Evolutionary conservation across 2,888 invertebrate species (phyloP), one percentile per base, ranked within the genome.

Genomic region (Pantelozetes paolii): DNA sequence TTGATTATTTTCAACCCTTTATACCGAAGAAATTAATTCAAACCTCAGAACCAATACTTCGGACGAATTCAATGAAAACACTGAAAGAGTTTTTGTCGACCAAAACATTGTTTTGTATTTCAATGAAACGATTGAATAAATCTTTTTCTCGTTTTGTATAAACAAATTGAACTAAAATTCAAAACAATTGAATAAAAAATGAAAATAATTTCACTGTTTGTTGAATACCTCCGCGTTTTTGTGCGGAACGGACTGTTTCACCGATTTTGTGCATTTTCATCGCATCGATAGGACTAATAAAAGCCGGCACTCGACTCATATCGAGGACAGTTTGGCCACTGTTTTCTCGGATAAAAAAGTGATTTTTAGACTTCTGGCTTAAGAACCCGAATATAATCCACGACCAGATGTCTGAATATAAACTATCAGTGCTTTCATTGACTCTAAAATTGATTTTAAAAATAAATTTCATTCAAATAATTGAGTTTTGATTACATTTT

Each of bases 311-410:
- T 32, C 62, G 62, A 36, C n/a, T n/a, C 36, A 36, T 62, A 36
- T 62, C 62, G 2, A 62, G 36, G 18, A 2, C 36, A 32, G 28
- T 36, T 32, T 62, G 15, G 28, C 20, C 28, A 2, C n/a, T 20
- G 3, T 3, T 15, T 36, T 62, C 62, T 62, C n/a, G 30, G 2
- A 62, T 62, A 20, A 62, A 62, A 20, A 62, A 62, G 20, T 62
- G 8, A 20, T 62, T 62, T 8, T 62, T 28, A 2, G 62, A 32
- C 36, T 28, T 62, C 8, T 62, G 11, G n/a, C 28, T 62, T 13
- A 62, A 20, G 18, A 36, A 62, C 20, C 62, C 62, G 15, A 36
- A 62, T 20, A 62, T 28, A 62, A 62, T 62, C 62, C 62, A 62
- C 15, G 62, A 62, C 62, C 36, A 36, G 36, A 62, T 62, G n/a